Evolutionary conservation across 2,888 invertebrate species (phyloP), one percentile per base, ranked within the genome.

Genomic region (Athetis lepigone): DNA sequence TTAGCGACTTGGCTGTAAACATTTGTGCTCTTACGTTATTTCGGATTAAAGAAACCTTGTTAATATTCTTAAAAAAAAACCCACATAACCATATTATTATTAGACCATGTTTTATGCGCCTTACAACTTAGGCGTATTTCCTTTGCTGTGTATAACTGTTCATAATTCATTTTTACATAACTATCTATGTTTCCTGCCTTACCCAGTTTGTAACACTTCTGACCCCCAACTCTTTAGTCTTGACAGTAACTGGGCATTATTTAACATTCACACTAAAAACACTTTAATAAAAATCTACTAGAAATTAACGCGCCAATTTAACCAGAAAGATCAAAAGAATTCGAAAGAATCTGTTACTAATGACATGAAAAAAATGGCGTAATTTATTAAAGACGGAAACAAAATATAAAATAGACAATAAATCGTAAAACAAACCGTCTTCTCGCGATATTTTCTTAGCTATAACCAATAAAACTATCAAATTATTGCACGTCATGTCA

Each of bases 401-500:
- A 90, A 89, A 91, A 89, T 89, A 89, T 92, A 89, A 90, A 89
- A 88, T 79, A 83, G 52, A 85, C 85, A 87, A 93, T 94, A 93
- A 94, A 91, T 94, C 86, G 85, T 85, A 70, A 69, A 70, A 75
- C 73, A 62, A 80, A 81, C 84, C 88, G 89, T 87, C 87, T 90
- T 87, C 90, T 89, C 89, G 86, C 89, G 89, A 88, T 92, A 90
- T 90, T 90, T 85, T 78, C 73, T 56, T 73, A 59, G 78, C 80
- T 83, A 84, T 88, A 86, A 83, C 88, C 86, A 88, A 94, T 94
- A 94, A 93, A 94, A 93, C 93, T 92, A 93, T 94, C 85, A 94
- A 89, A 92, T 91, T 92, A 91, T 90, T 88, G 86, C 89, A 83
- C 79, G 83, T 85, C 87, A 84, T 83, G 86, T 87, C 88, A 83